Percentiles rank a stretch among this genome's conserved stretches.
Conservation (phyloP, 2,113 vertebrate species). For the Charadrius vociferus region DNA sequence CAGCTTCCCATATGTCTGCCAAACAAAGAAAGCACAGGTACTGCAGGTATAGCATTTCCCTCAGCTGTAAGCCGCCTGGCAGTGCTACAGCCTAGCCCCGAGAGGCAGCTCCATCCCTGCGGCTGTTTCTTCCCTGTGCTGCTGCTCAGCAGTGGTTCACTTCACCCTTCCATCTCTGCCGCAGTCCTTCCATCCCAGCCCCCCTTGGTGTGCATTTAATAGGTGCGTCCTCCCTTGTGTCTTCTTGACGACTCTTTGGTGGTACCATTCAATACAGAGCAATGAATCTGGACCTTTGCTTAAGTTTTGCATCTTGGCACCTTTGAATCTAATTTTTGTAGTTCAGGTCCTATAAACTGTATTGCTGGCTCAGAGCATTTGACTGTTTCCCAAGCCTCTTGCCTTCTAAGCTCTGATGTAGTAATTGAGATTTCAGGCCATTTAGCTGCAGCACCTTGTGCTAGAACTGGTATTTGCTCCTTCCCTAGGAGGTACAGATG, state of each 20-base stretch:
- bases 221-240: too few species aligned
- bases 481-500: neutral
- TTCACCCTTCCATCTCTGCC: neutral
- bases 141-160: neutral
- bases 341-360: neutral
- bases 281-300: neutral
- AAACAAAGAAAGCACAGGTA: neutral
- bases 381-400: neutral
- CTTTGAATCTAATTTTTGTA: neutral
- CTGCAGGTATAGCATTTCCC: neutral
- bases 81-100: neutral
- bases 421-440: neutral
- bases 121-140: neutral
- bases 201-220: fast-evolving
- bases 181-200: fast-evolving
- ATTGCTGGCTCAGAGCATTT: neutral
- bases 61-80: neutral
- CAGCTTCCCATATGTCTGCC: neutral
- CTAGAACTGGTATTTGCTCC: neutral
- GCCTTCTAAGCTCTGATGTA: neutral
- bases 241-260: neutral
- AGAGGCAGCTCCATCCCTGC: neutral
- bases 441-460: neutral
- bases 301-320: neutral
- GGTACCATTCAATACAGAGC: fast-evolving